Percentiles rank a stretch among this genome's conserved stretches.
These are phyloP conservation scores for Galaxea fascicularis DNA, from an alignment of 92 coral and sea anemone species.

Conservation along the genomic window DNA sequence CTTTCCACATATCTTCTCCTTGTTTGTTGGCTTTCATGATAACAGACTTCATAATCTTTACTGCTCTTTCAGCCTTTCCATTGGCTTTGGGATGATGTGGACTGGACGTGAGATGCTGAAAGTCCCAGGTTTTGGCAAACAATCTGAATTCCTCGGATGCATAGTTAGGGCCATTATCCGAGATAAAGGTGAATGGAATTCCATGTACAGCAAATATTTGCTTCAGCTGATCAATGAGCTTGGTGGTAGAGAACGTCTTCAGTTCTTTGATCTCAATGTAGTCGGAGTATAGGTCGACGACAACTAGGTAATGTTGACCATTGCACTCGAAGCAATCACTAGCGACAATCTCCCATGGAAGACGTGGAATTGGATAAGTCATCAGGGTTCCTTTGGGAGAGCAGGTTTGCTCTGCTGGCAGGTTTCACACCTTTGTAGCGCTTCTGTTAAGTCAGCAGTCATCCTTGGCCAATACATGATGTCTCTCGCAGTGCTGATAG, in stretches of 20 bases:
- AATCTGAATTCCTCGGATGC: slow-evolving; percentile 48
- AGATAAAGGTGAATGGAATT: slow-evolving; percentile 54
- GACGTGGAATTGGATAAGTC: slow-evolving; percentile 64
- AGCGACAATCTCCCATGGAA: slow-evolving; percentile 69
- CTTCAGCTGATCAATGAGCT: slow-evolving; percentile 54
- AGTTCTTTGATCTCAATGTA: too few relatives aligned
- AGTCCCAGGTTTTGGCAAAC: slow-evolving; percentile 53
- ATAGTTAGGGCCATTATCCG: too few relatives aligned
- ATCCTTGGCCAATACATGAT: too few relatives aligned
- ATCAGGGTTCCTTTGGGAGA: slow-evolving; percentile 63
- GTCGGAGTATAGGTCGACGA: slow-evolving; percentile 62
- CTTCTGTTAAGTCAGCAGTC: too few relatives aligned
- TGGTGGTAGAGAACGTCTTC: too few relatives aligned
- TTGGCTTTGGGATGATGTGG: slow-evolving; percentile 65
- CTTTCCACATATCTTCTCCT: too few relatives aligned
- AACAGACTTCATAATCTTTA: slow-evolving; percentile 25
- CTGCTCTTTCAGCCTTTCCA: slow-evolving; percentile 58
- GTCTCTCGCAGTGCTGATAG: too few relatives aligned
- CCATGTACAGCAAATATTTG: slow-evolving; percentile 73
- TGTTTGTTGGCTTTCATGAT: too few relatives aligned
- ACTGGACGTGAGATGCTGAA: slow-evolving; percentile 54
- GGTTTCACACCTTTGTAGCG: too few relatives aligned
- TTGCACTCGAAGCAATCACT: slow-evolving; percentile 68
- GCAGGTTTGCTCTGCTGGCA: too few relatives aligned
- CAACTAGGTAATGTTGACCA: slow-evolving; percentile 45